Percentiles rank a stretch among this genome's conserved stretches.
These are phyloP conservation scores for Tupaia tana DNA, from an alignment of 2,113 vertebrate genomes.

Conservation along the genomic window DNA sequence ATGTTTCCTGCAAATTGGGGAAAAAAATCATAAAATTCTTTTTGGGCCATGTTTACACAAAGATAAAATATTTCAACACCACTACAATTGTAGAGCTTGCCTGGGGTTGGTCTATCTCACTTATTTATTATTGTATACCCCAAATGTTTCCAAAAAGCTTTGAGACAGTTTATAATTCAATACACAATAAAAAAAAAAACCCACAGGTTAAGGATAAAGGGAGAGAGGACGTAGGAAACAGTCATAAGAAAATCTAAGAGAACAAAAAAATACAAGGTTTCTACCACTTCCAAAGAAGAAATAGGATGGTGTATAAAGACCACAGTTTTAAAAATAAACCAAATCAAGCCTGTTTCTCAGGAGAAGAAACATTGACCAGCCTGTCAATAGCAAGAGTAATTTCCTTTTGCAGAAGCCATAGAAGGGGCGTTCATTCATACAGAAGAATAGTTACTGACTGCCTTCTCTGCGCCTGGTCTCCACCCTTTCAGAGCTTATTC, in stretches of 20 bases:
- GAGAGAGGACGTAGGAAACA: background rate
- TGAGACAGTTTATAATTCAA: constrained; percentile 4
- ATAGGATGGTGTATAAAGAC: background rate
- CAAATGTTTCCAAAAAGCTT: constrained; percentile 21
- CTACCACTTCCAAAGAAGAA: constrained; percentile 48
- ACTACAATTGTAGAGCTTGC: background rate
- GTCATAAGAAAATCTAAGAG: background rate
- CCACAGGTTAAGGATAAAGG: constrained; percentile 9
- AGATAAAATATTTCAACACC: constrained; percentile 11
- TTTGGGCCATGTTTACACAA: constrained; percentile 42
- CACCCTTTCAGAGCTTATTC: background rate
- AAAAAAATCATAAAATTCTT: constrained; percentile 46
- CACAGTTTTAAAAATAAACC: constrained; percentile 9
- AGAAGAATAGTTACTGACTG: background rate
- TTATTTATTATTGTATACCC: constrained; percentile 45
- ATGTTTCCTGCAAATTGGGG: constrained; percentile 74
- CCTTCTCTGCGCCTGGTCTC: background rate
- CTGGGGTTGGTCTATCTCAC: background rate
- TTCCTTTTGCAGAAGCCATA: background rate
- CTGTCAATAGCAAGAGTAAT: background rate
- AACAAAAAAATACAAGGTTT: constrained; percentile 28
- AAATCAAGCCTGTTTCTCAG: background rate
- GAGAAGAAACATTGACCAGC: background rate
- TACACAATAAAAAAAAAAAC: constrained; percentile 39
- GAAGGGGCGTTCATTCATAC: background rate